phyloP scores from a whole-genome alignment of 1,140 invertebrate genomes.

The Cylas formicarius region DNA sequence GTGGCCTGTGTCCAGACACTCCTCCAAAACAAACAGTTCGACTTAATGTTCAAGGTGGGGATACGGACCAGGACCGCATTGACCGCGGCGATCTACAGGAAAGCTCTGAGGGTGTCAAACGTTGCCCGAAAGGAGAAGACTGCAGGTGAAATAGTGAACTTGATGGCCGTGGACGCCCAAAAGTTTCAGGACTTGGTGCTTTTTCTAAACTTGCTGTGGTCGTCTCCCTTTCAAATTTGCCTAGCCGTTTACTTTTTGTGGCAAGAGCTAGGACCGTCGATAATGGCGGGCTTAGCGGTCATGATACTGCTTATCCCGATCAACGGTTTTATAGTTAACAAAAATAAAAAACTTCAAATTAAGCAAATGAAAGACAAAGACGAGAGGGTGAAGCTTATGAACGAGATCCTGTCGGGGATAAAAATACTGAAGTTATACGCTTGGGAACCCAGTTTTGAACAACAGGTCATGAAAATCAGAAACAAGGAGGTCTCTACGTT shows the following conservation, averaged over 20 bases:
- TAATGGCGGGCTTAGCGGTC: conserved; percentile 80
- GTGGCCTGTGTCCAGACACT: conserved; percentile 79
- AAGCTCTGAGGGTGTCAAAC: conserved; percentile 72
- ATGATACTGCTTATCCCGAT: conserved; percentile 88
- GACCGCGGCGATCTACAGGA: conserved; percentile 88
- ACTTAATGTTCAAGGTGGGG: conserved; percentile 83
- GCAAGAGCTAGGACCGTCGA: conserved; percentile 73
- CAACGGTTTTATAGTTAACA: conserved; percentile 80
- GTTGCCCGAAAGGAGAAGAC: conserved; percentile 72
- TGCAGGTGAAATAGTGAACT: conserved; percentile 60
- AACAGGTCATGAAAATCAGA: conserved; percentile 74
- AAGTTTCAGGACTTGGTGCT: conserved; percentile 79
- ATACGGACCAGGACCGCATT: conserved; percentile 83
- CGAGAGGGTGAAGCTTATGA: conserved; percentile 83
- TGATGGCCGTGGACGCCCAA: conserved; percentile 84
- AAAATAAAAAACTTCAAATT: conserved; percentile 72
- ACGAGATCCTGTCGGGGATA: conserved; percentile 18
- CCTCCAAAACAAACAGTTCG: conserved; percentile 81
- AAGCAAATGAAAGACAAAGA: conserved; percentile 88
- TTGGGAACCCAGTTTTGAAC: conserved; percentile 63
- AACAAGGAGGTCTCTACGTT: conserved; percentile 76
- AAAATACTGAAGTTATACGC: conserved; percentile 20
- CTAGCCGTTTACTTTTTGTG: conserved; percentile 85
- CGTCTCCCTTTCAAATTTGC: conserved; percentile 83
- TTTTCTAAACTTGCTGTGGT: conserved; percentile 94